Base-by-base conservation (phyloP, 2,888 invertebrate genomes). In the Lypha dubia region DNA sequence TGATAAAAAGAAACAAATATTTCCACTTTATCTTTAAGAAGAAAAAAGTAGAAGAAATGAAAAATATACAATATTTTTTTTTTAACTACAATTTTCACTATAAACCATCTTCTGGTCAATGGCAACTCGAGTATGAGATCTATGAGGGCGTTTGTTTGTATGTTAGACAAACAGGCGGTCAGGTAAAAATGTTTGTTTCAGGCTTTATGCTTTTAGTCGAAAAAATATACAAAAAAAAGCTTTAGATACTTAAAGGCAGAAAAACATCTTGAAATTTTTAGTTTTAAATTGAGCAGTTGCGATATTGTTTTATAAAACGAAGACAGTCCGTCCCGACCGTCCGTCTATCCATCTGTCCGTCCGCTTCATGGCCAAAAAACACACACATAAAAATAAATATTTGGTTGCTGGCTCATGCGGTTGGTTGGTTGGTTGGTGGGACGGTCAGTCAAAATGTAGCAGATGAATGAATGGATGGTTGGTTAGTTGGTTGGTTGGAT, bases 131-230 rank as follows among this genome's bases (percentile, higher is more conserved):
- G n/a, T 62, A 46, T 24, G 62, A 65, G 80, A 84, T 75, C 65
- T 81, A 58, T 44, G 84, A 73, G 80, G 84, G 84, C 84, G 84
- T 84, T 84, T 80, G 84, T 84, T 84, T 81, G 84, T 84, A 46
- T 81, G 76, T 76, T 76, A 84, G 84, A 84, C 81, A 84, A 84
- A 84, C 77, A 81, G 84, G 84, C 84, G 84, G 81, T 67, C 71
- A 77, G 63, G 1, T 58, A 49, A 62, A 74, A 76, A 51, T 68
- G 28, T 71, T 65, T 71, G n/a, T 56, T 65, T 24, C 38, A 44
- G 38, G 22, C 70, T 79, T 73, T 67, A 68, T 53, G 58, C 76
- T 49, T 60, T 77, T 9, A 38, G 13, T 7, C 8, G 20, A 15
- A 13, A 13, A 24, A 35, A 22, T 32, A 49, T n/a, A 41, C 1